Evolutionary conservation across 2,888 invertebrate genomes (phyloP).

Genomic region (Aproaerema taeniolella): DNA sequence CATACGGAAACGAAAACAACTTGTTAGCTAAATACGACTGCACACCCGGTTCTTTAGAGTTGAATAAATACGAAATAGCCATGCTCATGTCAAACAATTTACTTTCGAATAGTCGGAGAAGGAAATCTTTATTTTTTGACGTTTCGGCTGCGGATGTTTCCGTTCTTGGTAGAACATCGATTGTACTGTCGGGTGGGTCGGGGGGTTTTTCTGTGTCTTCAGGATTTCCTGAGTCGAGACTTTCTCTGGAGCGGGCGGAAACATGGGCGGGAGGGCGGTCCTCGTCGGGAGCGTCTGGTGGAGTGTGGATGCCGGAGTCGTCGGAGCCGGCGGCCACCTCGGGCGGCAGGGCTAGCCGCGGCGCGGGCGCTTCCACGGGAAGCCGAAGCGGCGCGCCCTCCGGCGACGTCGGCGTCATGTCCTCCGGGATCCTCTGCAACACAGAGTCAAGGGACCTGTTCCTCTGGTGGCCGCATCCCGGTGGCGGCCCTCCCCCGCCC

Average conservation of each 20-base stretch:
- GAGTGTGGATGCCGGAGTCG: slow-evolving; percentile 84
- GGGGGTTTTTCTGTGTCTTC: slow-evolving; percentile 76
- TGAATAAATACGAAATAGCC: slow-evolving; percentile 98
- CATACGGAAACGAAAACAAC: slow-evolving; percentile 95
- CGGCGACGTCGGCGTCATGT: slow-evolving; percentile 78
- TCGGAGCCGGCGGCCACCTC: slow-evolving; percentile 82
- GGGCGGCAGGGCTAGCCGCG: slow-evolving; percentile 75
- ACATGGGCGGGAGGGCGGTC: slow-evolving; percentile 68
- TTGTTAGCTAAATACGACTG: slow-evolving; percentile 98
- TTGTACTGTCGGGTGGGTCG: slow-evolving; percentile 55
- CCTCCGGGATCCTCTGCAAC: slow-evolving; percentile 92
- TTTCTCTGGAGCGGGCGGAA: slow-evolving; percentile 82
- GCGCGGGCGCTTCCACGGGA: slow-evolving; percentile 62
- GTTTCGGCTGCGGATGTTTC: slow-evolving; percentile 51
- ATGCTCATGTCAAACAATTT: slow-evolving; percentile 98
- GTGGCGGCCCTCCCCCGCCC: slow-evolving; percentile 61
- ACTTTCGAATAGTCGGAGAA: slow-evolving; percentile 96
- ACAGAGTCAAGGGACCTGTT: slow-evolving; percentile 94
- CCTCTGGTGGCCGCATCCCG: slow-evolving; percentile 86
- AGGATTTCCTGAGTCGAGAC: slow-evolving; percentile 83
- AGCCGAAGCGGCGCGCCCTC: slow-evolving; percentile 61
- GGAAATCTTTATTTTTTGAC: slow-evolving; percentile 79
- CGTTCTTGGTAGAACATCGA: slow-evolving; percentile 39
- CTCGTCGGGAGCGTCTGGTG: slow-evolving; percentile 65
- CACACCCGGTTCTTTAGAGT: slow-evolving; percentile 98